Conservation (phyloP, 2,113 vertebrate species). For the Gymnarchus niloticus region DNA sequence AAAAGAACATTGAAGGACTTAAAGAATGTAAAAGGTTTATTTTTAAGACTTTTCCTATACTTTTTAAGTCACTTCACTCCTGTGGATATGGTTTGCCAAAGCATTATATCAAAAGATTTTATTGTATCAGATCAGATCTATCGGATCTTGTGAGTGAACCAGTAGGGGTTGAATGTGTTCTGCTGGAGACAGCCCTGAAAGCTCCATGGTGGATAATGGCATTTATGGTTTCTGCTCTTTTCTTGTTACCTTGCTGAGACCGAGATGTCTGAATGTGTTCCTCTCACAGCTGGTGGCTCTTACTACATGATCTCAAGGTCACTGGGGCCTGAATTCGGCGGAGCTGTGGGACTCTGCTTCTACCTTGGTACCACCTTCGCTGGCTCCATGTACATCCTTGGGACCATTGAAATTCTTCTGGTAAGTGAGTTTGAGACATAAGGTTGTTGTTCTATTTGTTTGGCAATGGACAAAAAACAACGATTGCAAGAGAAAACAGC, state of each 20-base stretch:
- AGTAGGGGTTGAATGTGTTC: not conserved
- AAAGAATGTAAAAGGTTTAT: not conserved
- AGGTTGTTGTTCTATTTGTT: not conserved
- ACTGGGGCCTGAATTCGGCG: conserved; percentile 71
- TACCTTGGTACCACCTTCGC: conserved; percentile 73
- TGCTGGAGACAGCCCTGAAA: not conserved
- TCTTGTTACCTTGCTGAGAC: not conserved
- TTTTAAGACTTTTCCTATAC: not conserved
- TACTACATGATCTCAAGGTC: conserved; percentile 77
- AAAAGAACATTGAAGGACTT: not conserved
- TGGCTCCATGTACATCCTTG: conserved; percentile 73
- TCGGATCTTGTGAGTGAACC: not conserved
- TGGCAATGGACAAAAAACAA: not conserved
- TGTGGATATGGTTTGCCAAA: not conserved
- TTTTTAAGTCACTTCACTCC: not conserved
- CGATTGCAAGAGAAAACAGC: no score
- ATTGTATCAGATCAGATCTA: not conserved
- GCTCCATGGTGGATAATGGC: not conserved
- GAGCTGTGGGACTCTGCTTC: conserved; percentile 71
- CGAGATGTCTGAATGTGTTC: not conserved
- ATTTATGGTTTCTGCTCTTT: not conserved
- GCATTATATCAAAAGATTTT: not conserved
- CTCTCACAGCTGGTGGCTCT: conserved; percentile 63
- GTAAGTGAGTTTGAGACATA: conserved; percentile 42
- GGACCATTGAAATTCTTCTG: conserved; percentile 71